phyloP scores from a whole-genome alignment of 2,888 invertebrate species.

The Epinotia nisella region DNA sequence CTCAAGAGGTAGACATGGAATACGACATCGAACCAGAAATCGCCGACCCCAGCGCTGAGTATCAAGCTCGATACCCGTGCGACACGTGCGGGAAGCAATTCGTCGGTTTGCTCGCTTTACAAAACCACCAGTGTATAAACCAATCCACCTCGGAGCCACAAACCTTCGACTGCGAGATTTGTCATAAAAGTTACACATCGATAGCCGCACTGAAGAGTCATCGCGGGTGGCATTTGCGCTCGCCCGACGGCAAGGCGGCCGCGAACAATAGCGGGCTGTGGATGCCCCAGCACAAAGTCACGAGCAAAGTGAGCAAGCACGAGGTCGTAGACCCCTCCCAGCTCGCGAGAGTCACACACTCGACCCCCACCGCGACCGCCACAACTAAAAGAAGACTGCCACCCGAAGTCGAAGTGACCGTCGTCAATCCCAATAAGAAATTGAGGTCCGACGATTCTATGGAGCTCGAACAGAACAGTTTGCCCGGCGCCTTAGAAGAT shows the following conservation, averaged over 20 bases:
- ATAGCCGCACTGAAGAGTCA: conserved; percentile 88
- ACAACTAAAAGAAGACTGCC: conserved; percentile 75
- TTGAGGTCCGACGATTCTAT: conserved; percentile 76
- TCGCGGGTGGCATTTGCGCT: conserved; percentile 87
- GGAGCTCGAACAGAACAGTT: conserved; percentile 74
- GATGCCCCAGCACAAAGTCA: conserved; percentile 84
- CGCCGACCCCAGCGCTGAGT: conserved; percentile 72
- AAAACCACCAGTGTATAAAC: conserved; percentile 83
- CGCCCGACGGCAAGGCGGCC: conserved; percentile 82
- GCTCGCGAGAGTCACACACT: conserved; percentile 63
- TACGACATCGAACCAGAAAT: conserved; percentile 74
- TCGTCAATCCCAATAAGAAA: conserved; percentile 81
- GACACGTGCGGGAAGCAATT: conserved; percentile 84
- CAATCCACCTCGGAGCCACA: conserved; percentile 67
- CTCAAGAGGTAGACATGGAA: conserved; percentile 67
- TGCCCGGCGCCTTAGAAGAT: conserved; percentile 74
- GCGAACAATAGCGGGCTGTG: conserved; percentile 81
- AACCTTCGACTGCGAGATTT: conserved; percentile 86
- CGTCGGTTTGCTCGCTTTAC: conserved; percentile 79
- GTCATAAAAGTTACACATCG: conserved; percentile 87
- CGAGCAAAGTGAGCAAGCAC: conserved; percentile 80
- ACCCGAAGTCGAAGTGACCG: conserved; percentile 81
- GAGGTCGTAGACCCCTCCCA: conserved; percentile 74
- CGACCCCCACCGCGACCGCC: conserved; percentile 57
- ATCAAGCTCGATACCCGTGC: conserved; percentile 82